These are phyloP conservation scores for Grammomys surdaster DNA, from an alignment of 2,113 vertebrate genomes.

Conservation along the genomic window DNA sequence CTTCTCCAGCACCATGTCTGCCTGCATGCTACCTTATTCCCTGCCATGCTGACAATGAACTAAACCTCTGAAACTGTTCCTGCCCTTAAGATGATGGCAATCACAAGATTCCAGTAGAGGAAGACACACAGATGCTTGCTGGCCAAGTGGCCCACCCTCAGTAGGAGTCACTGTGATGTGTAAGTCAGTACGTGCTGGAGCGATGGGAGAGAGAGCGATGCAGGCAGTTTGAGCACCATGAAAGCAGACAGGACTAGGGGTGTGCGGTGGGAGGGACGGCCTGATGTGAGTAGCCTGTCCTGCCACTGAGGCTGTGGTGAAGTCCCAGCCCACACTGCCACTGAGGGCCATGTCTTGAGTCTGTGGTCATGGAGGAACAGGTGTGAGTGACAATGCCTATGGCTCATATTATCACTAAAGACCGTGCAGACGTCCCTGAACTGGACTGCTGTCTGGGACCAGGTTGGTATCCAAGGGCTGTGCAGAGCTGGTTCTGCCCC, in stretches of 20 bases:
- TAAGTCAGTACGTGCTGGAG: too few species aligned
- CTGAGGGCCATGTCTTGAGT: too few species aligned
- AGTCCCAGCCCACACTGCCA: too few species aligned
- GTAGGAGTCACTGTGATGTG: not conserved
- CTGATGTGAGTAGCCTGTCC: too few species aligned
- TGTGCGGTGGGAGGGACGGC: too few species aligned
- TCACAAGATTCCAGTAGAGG: not conserved
- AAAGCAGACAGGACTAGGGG: too few species aligned
- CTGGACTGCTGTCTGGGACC: not conserved
- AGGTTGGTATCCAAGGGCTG: not conserved
- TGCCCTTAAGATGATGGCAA: not conserved
- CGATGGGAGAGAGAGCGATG: too few species aligned
- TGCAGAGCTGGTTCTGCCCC: not conserved
- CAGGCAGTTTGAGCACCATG: too few species aligned
- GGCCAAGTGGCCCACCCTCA: not conserved
- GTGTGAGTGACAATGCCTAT: too few species aligned
- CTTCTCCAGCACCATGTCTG: not conserved
- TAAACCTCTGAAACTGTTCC: not conserved
- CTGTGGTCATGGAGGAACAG: too few species aligned
- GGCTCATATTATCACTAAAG: not conserved
- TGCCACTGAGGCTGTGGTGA: too few species aligned
- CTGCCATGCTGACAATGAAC: not conserved
- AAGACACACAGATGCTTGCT: not conserved
- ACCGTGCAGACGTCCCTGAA: not conserved
- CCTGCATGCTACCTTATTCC: not conserved